Percentiles rank a stretch among this genome's conserved stretches.
Conservation (phyloP, 2,888 invertebrate genomes). For the Galeopsomyia nigrocyanea region DNA sequence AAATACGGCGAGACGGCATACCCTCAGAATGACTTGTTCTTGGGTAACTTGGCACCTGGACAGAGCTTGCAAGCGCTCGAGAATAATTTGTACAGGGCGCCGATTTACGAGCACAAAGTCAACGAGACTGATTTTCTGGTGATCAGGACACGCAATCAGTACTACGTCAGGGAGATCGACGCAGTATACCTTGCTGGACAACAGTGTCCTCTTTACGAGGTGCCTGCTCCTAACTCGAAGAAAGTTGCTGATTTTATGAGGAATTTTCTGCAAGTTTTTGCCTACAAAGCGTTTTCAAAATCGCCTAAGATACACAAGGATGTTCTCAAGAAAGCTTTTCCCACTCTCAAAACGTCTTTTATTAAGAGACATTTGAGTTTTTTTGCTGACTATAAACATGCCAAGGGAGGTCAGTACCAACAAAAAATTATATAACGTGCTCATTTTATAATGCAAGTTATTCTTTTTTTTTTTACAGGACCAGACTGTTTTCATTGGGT, state of each 20-base stretch:
- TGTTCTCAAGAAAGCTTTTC: slow-evolving; percentile 97
- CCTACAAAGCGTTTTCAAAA: slow-evolving; percentile 97
- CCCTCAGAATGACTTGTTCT: slow-evolving; percentile 97
- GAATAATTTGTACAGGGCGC: slow-evolving; percentile 97
- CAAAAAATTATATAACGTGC: background rate
- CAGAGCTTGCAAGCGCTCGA: slow-evolving; percentile 95
- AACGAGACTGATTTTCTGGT: slow-evolving; percentile 89
- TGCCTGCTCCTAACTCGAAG: slow-evolving; percentile 99
- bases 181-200: slow-evolving; percentile 94
- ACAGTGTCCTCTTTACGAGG: slow-evolving; percentile 96
- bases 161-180: slow-evolving; percentile 91
- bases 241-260: slow-evolving; percentile 97
- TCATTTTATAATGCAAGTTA: background rate
- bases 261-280: slow-evolving; percentile 98
- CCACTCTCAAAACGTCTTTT: slow-evolving; percentile 97
- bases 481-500: slow-evolving; percentile 94
- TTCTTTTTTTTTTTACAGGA: slow-evolving; percentile 65
- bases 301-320: slow-evolving; percentile 98
- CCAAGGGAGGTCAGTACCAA: slow-evolving; percentile 75
- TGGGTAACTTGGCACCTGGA: slow-evolving; percentile 94
- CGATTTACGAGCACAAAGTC: slow-evolving; percentile 90
- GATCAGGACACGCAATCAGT: slow-evolving; percentile 90
- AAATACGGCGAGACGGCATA: slow-evolving; percentile 95
- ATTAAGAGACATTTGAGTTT: slow-evolving; percentile 96
- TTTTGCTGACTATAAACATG: slow-evolving; percentile 96